phyloP scores from a whole-genome alignment of 1,140 invertebrate species.

The Euglossa dilemma region DNA sequence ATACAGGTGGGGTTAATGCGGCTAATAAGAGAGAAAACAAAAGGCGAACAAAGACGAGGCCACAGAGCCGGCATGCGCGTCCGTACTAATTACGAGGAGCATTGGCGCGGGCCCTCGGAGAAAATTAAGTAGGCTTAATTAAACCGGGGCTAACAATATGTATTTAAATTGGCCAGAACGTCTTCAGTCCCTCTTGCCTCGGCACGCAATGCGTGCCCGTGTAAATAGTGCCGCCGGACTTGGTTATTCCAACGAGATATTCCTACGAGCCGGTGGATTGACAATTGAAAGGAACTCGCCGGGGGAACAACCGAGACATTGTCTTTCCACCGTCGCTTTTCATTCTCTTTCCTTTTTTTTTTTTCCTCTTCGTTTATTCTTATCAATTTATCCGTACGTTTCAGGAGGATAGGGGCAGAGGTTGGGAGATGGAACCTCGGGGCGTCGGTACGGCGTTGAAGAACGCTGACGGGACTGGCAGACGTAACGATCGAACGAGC shows the following conservation, averaged over 20 bases:
- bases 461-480: neutral
- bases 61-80: constrained; percentile 72
- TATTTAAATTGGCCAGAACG: constrained; percentile 71
- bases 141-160: constrained; percentile 76
- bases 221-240: constrained; percentile 34
- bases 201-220: constrained; percentile 13
- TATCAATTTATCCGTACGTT: too few species aligned
- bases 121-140: constrained; percentile 80
- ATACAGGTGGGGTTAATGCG: constrained; percentile 64
- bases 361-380: neutral
- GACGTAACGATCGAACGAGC: too few species aligned
- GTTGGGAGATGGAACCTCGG: neutral
- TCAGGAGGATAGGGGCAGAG: too few species aligned
- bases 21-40: constrained; percentile 68
- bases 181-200: constrained; percentile 36
- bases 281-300: constrained; percentile 2
- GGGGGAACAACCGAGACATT: neutral
- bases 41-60: constrained; percentile 63
- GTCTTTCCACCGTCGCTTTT: constrained; percentile 8
- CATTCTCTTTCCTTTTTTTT: too few species aligned
- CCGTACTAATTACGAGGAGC: constrained; percentile 78
- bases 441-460: neutral
- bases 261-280: neutral
- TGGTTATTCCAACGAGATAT: constrained; percentile 31
- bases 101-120: constrained; percentile 69